Base-by-base conservation (phyloP, 2,113 vertebrate species). In the Chascanopsetta lugubris region DNA sequence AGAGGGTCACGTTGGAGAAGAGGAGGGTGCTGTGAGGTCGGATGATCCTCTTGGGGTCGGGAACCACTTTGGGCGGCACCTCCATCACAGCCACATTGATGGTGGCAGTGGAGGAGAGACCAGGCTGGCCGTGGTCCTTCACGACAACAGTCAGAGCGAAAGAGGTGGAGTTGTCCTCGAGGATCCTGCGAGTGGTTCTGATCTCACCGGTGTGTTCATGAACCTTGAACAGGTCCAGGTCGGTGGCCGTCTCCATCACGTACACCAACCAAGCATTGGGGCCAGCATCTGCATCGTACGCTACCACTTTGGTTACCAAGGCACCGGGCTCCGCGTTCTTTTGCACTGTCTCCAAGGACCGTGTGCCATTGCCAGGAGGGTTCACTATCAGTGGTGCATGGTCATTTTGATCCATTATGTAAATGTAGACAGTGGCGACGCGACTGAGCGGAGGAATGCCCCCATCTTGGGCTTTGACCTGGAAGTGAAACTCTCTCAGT, bases 261-360 rank as follows among this genome's bases (percentile, higher is more conserved):
- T 95, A 99, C 73, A 95, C 92, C 63, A 99, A 88, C 95, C 96
- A 98, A 21, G 97, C 97, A 2, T 99, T 99, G 48, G 96, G 94
- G 72, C 96, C 97, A 1, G 97, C 95, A 49, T 99, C 97, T 8
- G 94, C 94, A 46, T 99, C 97, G n/a, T 97, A 95, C 27, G 97
- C 97, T 83, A 95, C 94, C 73, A 99, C 95, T 92, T 99, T 98
- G 83, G 95, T 96, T 84, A 99, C 94, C 91, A 99, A 88, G 86
- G 94, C 94, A 70, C 95, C 97, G 26, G 93, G 93, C 71, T 93
- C 90, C 1, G 95, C 94, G 0, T 93, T 94, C 79, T 95, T 94
- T 57, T 94, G 94, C 57, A 99, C 93, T 32, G 95, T 96, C 85
- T 98, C 95, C 48, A 94, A 89, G 32, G 95, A 94, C 76, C 92